Base-by-base conservation (phyloP, 2,888 invertebrate genomes). In the Chrysina gloriosa region DNA sequence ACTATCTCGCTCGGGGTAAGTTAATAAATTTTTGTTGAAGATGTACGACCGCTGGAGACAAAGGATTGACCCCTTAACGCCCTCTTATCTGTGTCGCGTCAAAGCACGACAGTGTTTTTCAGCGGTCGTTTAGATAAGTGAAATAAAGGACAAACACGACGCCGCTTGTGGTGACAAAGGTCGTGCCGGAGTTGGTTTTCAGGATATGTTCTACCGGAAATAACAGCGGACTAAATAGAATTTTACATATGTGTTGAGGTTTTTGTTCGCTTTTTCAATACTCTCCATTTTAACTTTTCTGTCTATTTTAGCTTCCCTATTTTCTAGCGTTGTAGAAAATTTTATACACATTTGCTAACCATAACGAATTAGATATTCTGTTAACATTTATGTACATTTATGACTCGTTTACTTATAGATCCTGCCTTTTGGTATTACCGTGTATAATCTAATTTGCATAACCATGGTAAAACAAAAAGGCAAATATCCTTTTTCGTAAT, bases 51-150 rank as follows among this genome's bases (percentile, higher is more conserved):
- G 39, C 64, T 14, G 31, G 64, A 50, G 50, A 64, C 64, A 64
- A 50, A 50, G 50, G 64, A 64, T 64, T 64, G 64, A 64, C 64
- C 64, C 50, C 50, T 64, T 64, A 64, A 64, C 64, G 64, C 50
- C 64, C 64, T 48, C 64, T 64, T 64, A 64, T 64, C 64, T 64
- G 36, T 64, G 64, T 64, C 64, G 50, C 50, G 64, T 64, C 64
- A 64, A 64, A 64, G 36, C 56, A 14, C 56, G 56, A 58, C 56
- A 58, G 56, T 58, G 56, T 39, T 58, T 58, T 58, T 29, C 25
- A 39, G 56, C n/a, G 56, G 56, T 58, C 56, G 56, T 58, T 58
- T 58, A 58, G 56, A 58, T 58, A 58, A 58, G 56, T 58, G 56
- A 58, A 58, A 58, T 58, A 52, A 58, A 54, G 56, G 56, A 58